Conservation (phyloP, 2,113 vertebrate species). For the Bothrops jararaca region DNA sequence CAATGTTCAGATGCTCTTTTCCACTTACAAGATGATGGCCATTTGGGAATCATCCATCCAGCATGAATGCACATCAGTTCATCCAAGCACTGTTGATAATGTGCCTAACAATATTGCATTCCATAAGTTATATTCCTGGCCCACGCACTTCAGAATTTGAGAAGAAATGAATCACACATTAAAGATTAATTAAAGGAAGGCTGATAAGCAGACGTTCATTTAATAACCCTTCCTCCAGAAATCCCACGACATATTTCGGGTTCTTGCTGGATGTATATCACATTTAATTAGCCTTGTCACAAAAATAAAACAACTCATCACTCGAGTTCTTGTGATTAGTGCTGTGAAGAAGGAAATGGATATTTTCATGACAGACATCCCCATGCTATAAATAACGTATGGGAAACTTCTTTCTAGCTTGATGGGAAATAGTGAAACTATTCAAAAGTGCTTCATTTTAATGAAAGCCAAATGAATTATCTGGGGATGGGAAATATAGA, state of each 20-base stretch:
- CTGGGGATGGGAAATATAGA: neutral
- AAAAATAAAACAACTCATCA: conserved; percentile 31
- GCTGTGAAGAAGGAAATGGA: conserved; percentile 51
- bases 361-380: conserved; percentile 48
- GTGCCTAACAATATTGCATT: neutral
- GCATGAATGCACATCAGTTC: neutral
- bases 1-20: neutral
- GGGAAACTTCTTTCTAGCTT: conserved; percentile 44
- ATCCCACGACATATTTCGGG: neutral
- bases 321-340: conserved; percentile 23
- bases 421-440: conserved; percentile 45
- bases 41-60: neutral
- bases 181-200: neutral
- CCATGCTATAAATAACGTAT: conserved; percentile 51
- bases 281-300: conserved; percentile 3
- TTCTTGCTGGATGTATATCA: neutral
- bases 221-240: neutral
- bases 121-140: neutral
- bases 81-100: neutral
- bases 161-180: neutral
- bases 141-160: neutral
- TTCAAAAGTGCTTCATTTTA: conserved; percentile 26
- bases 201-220: neutral
- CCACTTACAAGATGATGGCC: neutral
- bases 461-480: neutral